phyloP scores from a whole-genome alignment of 2,113 vertebrate species.

The Hippolais icterina region DNA sequence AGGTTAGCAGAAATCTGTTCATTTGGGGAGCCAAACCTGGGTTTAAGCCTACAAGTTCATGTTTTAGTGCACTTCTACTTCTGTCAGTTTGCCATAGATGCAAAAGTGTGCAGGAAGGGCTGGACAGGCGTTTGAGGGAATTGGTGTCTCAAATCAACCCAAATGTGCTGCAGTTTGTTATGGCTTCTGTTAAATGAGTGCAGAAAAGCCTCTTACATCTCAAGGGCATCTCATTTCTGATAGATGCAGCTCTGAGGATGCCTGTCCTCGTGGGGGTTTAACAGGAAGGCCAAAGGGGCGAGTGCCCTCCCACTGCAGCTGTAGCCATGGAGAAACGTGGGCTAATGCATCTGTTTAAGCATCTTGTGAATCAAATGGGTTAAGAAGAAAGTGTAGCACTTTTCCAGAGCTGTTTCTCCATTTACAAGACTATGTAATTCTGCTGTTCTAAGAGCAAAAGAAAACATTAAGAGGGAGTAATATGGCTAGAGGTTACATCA shows the following conservation, averaged over 20 bases:
- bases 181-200: background rate
- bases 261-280: background rate
- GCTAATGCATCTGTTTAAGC: background rate
- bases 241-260: accelerated
- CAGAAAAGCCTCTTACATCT: background rate
- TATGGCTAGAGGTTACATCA: background rate
- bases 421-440: background rate
- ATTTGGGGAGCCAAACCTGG: background rate
- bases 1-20: background rate
- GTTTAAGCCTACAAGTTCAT: background rate
- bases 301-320: background rate
- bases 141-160: background rate
- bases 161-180: background rate
- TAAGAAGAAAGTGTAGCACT: background rate
- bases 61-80: background rate
- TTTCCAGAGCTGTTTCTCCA: background rate
- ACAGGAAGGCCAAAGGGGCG: background rate
- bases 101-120: background rate
- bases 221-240: background rate
- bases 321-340: background rate
- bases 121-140: background rate
- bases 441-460: background rate
- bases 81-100: background rate
- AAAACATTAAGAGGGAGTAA: background rate
- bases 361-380: background rate